A percentile compares a stretch with the other conserved stretches of the same genome.
phyloP scores from a whole-genome alignment of 2,113 vertebrate genomes.

The Macrotus californicus region DNA sequence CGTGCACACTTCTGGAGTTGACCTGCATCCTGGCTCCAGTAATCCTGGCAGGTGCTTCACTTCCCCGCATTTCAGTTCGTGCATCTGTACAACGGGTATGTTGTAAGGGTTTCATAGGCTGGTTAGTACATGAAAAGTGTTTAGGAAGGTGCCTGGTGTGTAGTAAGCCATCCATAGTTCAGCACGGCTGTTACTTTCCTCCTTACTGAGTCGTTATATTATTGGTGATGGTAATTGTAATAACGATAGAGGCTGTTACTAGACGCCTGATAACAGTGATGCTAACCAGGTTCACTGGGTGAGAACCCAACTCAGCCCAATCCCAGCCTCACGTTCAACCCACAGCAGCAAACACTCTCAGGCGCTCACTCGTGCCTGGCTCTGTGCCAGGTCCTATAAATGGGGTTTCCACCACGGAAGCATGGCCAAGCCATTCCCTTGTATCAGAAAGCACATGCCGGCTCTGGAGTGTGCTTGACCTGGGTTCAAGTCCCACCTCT shows the following conservation, averaged over 20 bases:
- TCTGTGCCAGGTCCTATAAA: rapidly evolving
- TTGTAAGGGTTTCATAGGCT: neutral
- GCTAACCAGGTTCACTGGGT: neutral
- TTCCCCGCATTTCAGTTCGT: neutral
- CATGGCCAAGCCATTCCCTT: rapidly evolving
- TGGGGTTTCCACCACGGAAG: neutral
- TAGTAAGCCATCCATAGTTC: neutral
- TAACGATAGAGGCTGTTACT: too few species aligned
- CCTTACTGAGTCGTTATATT: neutral
- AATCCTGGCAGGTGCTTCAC: neutral
- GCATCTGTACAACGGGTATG: neutral
- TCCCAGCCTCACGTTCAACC: rapidly evolving
- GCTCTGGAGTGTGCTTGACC: rapidly evolving
- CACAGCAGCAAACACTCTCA: rapidly evolving
- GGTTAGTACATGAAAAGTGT: neutral
- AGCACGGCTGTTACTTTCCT: rapidly evolving
- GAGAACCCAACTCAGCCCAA: neutral
- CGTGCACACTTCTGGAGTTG: neutral
- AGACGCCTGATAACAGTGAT: neutral
- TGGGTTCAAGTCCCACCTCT: neutral
- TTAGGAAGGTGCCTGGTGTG: neutral
- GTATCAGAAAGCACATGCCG: neutral
- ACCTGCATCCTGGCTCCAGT: neutral
- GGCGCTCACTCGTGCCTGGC: rapidly evolving
- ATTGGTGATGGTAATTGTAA: neutral